Evolutionary conservation across 2,888 invertebrate genomes (phyloP), one percentile per base, ranked within the genome.

Genomic region (Cosmopolites sordidus): DNA sequence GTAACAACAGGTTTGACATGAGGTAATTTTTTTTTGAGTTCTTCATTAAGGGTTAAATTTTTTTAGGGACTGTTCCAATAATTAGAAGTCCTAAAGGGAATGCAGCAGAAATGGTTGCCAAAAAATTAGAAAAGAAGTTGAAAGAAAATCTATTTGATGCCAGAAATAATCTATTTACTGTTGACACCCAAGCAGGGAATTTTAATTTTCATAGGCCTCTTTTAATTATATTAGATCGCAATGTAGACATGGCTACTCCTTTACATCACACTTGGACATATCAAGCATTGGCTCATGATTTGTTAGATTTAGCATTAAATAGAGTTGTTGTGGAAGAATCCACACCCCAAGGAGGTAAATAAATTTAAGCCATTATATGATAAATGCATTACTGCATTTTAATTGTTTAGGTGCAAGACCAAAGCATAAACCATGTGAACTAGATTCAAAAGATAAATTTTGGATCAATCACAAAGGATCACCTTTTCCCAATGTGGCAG

Each of bases 211-310:
- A 96, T 66, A 79, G 98, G 43, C 98, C 98, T 0, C 79, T 99
- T 65, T 77, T 99, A 27, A 87, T 99, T 60, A 77, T 99, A 55
- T 77, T 98, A 50, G 98, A 99, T 73, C 82, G 98, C 55, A 95
- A 92, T 74, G 81, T 96, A 60, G 98, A 98, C 73, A 85, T 99
- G 83, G 96, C 97, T 1, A 99, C 98, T 38, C 96, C 96, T 16
- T 76, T 99, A 55, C 98, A 98, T 78, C 99, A 99, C 74, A 97
- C 99, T 0, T 99, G 99, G 99, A 99, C 98, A 0, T 99, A 99
- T 74, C 99, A 99, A 75, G 98, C 99, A 1, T 76, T 99, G 48
- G 88, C 93, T 16, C 98, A 99, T 74, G 99, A 99, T 79, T 89
- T 98, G 2, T 74, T 99, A 51, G 92, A 96, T 68, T 79, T 97